Evolutionary conservation across 2,113 vertebrate genomes (phyloP).

Genomic region (Mormoops blainvillei): DNA sequence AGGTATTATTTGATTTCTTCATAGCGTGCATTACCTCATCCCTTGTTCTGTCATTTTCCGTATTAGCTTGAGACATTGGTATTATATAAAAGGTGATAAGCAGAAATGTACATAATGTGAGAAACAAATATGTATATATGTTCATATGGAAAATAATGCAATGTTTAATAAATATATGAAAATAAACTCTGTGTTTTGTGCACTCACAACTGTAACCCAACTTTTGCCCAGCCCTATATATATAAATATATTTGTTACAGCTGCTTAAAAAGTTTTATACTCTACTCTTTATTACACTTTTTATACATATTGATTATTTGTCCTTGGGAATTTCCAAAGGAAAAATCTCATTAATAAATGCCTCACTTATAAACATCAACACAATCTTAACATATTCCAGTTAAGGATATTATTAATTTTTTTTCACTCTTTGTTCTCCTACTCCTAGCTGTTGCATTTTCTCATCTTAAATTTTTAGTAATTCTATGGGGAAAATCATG

Average conservation of each 20-base stretch:
- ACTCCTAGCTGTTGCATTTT: neutral
- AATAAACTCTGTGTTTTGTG: neutral
- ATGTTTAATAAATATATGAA: neutral
- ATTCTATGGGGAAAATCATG: neutral
- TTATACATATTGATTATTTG: neutral
- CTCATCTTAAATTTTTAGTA: neutral
- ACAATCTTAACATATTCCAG: neutral
- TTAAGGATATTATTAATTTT: neutral
- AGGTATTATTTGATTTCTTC: neutral
- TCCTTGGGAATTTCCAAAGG: neutral
- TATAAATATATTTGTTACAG: neutral
- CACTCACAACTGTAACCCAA: neutral
- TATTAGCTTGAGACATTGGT: neutral
- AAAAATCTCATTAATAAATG: neutral
- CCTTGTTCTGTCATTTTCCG: neutral
- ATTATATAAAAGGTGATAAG: neutral
- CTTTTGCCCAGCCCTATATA: neutral
- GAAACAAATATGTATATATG: neutral
- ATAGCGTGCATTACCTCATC: neutral
- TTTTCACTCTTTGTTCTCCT: neutral
- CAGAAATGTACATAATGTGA: neutral
- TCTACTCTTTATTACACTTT: neutral
- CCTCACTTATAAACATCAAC: neutral
- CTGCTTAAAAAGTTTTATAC: neutral
- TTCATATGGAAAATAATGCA: neutral